Evolutionary conservation across 2,888 invertebrate species (phyloP), one percentile per base, ranked within the genome.

Genomic region (Coenonympha glycerion): DNA sequence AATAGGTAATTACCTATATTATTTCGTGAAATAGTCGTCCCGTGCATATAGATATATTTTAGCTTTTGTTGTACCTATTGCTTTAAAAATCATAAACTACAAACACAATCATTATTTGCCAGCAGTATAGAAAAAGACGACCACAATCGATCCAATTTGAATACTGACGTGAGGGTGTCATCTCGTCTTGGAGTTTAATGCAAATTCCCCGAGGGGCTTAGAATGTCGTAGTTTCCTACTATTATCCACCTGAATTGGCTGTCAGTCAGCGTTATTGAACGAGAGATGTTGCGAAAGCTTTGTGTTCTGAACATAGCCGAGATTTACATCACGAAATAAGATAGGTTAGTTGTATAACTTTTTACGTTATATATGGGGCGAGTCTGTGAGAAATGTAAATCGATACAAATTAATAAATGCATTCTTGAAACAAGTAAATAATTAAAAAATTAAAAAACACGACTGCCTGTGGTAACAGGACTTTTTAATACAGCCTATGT

Each of bases 81-180:
- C n/a, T n/a, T n/a, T n/a, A n/a, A n/a, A n/a, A n/a, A n/a, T n/a
- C n/a, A n/a, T n/a, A n/a, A n/a, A n/a, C n/a, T n/a, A n/a, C n/a
- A n/a, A n/a, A n/a, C n/a, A n/a, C n/a, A n/a, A n/a, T n/a, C n/a
- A n/a, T n/a, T n/a, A n/a, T n/a, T n/a, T n/a, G n/a, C n/a, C n/a
- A n/a, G n/a, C n/a, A n/a, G n/a, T n/a, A n/a, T n/a, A n/a, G 37
- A 47, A 42, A 40, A 42, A 40, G 40, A 40, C 30, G 65, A 58
- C 68, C 65, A 66, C 66, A 79, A 79, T 77, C 47, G 34, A 40
- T 34, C 40, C 73, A 76, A 78, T 81, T 82, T 79, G 73, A 76
- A 79, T 76, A 71, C 67, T 65, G 66, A 64, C 69, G 68, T 69
- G 71, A 65, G 65, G 63, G 66, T 69, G 66, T 58, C 70, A 67